Conservation (phyloP, 2,797 vertebrate species). For the Pteronotus mesoamericanus region DNA sequence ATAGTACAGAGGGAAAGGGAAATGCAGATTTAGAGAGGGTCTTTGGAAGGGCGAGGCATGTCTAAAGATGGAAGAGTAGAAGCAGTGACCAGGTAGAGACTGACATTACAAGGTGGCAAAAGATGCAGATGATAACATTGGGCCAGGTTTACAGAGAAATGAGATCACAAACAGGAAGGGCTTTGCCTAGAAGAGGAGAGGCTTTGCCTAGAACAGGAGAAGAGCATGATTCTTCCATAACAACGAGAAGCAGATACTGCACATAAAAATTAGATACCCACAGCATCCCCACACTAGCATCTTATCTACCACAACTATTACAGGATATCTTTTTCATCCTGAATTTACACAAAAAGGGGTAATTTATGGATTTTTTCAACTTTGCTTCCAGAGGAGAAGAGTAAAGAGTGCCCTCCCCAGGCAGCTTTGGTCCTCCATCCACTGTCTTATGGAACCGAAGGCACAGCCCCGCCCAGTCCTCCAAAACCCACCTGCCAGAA, state of each 20-base stretch:
- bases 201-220: not conserved
- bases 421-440: not conserved
- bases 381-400: not conserved
- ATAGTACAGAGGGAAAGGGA: not conserved
- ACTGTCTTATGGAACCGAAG: not conserved
- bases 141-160: not conserved
- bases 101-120: not conserved
- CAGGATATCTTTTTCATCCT: not conserved
- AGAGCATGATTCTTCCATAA: not conserved
- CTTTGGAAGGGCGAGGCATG: not conserved
- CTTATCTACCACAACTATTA: not conserved
- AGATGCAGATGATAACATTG: too few relatives aligned
- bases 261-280: not conserved
- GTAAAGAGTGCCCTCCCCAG: not conserved
- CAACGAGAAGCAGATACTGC: not conserved
- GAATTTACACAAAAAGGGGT: not conserved
- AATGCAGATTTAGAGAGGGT: not conserved
- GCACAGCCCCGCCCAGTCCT: not conserved
- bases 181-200: not conserved
- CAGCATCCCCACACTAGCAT: rapidly evolving
- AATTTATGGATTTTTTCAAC: not conserved
- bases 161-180: not conserved
- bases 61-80: not conserved
- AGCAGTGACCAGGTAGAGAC: not conserved
- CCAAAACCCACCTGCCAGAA: not conserved